Evolutionary conservation across 2,113 vertebrate genomes (phyloP).

Genomic region (Nicator chloris): DNA sequence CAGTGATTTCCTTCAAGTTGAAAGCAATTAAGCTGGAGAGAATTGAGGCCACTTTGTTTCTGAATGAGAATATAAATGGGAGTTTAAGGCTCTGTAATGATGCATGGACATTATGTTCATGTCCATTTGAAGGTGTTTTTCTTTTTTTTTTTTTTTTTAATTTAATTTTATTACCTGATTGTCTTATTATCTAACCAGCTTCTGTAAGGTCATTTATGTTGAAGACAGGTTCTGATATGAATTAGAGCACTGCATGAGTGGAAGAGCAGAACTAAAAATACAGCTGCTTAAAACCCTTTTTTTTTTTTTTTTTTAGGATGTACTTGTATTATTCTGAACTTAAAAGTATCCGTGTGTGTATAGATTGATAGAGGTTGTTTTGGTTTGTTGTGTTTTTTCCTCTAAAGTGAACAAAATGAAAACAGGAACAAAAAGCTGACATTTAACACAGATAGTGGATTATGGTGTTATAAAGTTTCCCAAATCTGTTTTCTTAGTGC

Average conservation of each 20-base stretch:
- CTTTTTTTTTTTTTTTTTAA: not conserved
- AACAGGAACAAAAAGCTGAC: not conserved
- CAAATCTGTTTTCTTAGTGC: not conserved
- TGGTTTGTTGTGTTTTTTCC: not conserved
- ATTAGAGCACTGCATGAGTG: not conserved
- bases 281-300: not conserved
- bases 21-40: slow-evolving; percentile 33
- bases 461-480: not conserved
- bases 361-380: not conserved
- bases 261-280: not conserved
- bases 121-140: not conserved
- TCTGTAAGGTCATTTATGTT: slow-evolving; percentile 15
- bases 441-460: not conserved
- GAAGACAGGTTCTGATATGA: not conserved
- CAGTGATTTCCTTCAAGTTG: slow-evolving; percentile 30
- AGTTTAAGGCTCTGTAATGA: slow-evolving; percentile 4
- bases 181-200: not conserved
- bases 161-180: not conserved
- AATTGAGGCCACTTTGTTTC: slow-evolving; percentile 34
- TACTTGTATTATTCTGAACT: not conserved
- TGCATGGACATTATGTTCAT: not conserved
- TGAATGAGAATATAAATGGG: slow-evolving; percentile 29
- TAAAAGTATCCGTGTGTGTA: not conserved
- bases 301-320: not conserved
- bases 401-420: not conserved